Evolutionary conservation across 30 jellyfish, hydroid and myxozoan species (phyloP).

Genomic region (Nemopilema nomurai): DNA sequence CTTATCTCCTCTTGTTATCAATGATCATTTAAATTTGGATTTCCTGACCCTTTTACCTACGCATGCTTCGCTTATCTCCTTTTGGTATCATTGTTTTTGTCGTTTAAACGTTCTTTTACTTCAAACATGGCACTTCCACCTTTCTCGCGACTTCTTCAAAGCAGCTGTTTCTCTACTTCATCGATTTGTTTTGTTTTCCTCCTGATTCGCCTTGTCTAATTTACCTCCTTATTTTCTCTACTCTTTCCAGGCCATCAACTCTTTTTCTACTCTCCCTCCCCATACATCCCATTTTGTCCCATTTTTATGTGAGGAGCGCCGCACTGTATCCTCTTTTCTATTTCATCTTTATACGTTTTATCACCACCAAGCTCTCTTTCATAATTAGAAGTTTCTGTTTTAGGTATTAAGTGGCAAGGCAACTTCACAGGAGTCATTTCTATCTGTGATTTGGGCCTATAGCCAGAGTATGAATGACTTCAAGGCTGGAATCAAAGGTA

Average conservation of each 20-base stretch:
- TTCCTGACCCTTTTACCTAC: neutral
- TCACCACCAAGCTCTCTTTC: neutral
- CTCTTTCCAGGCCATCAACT: neutral
- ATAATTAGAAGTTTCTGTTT: neutral
- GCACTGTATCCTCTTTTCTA: neutral
- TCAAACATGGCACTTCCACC: no score
- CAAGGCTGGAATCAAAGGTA: slow-evolving; percentile 69
- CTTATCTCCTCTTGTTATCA: no score
- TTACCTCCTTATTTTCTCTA: neutral
- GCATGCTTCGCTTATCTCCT: no score
- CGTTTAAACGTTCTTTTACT: no score
- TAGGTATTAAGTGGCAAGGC: slow-evolving; percentile 72
- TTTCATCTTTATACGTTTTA: neutral
- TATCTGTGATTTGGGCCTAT: slow-evolving; percentile 86
- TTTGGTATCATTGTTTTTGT: no score
- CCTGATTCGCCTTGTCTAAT: no score
- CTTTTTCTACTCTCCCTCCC: neutral
- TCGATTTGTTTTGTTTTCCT: neutral
- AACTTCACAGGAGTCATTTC: slow-evolving; percentile 61
- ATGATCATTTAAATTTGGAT: no score
- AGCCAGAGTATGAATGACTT: slow-evolving; percentile 56
- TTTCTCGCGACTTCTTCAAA: no score
- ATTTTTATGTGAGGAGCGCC: no score
- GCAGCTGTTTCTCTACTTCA: no score
- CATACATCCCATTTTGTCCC: neutral